These are phyloP conservation scores for Mesaphorura yosii DNA, from an alignment of 1,140 invertebrate genomes.

Conservation along the genomic window DNA sequence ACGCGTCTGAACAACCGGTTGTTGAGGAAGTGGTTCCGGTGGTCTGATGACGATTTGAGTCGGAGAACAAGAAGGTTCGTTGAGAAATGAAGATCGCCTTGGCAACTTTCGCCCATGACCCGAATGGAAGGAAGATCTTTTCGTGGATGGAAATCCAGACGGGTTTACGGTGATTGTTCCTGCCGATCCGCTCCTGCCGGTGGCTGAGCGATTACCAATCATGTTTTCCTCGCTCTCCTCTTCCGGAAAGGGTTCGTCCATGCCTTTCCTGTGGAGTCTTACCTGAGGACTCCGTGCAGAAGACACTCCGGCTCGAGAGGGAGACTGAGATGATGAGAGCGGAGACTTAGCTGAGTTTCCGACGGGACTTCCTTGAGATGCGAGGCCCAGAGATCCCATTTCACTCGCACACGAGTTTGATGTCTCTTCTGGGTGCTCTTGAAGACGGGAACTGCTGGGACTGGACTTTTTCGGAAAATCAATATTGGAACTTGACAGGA, in stretches of 20 bases:
- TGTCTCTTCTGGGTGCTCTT: too few relatives aligned
- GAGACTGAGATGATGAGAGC: too few relatives aligned
- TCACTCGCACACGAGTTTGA: too few relatives aligned
- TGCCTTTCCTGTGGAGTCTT: too few relatives aligned
- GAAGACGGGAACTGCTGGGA: too few relatives aligned
- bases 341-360: too few relatives aligned
- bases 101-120: conserved; percentile 20
- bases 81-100: conserved; percentile 24
- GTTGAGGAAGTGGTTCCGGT: conserved; percentile 26
- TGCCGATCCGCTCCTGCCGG: conserved; percentile 20
- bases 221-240: conserved; percentile 14
- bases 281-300: too few relatives aligned
- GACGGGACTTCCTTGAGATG: too few relatives aligned
- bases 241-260: conserved; percentile 8
- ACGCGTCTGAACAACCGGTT: conserved; percentile 26
- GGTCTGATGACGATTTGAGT: conserved; percentile 26
- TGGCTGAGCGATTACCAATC: background rate
- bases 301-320: too few relatives aligned
- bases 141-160: conserved; percentile 10
- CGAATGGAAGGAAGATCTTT: conserved; percentile 22
- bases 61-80: conserved; percentile 19
- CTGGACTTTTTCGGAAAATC: too few relatives aligned
- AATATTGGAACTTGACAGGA: too few relatives aligned
- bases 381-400: too few relatives aligned
- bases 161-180: conserved; percentile 15